Evolutionary conservation across 2,797 vertebrate genomes (phyloP), one percentile per base, ranked within the genome.

Genomic region (Chelmon rostratus): DNA sequence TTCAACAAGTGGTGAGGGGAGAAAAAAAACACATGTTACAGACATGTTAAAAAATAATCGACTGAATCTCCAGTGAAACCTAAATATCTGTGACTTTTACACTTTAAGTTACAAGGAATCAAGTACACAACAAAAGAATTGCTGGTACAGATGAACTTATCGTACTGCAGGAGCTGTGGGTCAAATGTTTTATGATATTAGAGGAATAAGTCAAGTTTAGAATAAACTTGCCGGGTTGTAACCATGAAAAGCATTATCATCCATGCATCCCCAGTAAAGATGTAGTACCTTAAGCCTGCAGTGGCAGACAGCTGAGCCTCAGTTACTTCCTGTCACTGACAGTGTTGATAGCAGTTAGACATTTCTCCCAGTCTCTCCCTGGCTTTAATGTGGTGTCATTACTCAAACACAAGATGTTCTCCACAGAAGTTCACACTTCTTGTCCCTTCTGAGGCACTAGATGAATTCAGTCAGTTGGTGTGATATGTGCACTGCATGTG

Each of bases 381-480:
- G 6, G 13, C 13, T 54, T 38, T 54, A 23, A 37, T 61, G 8
- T 46, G 31, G 40, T 38, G 42, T 61, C 13, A 61, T 44, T 19
- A 31, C 28, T 58, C 59, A 71, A 46, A 44, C 59, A 52, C 44
- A 37, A 40, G 46, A 40, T 49, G 57, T 31, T 42, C 50, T n/a
- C 47, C 54, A 64, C 33, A 57, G 8, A 42, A 61, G 10, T 6
- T 59, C 56, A 49, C n/a, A 8, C 25, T 42, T 28, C 3, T n/a
- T 40, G 1, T 5, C 28, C 25, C 47, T 23, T 23, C 9, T 50
- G 10, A 11, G 47, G n/a, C n/a, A 23, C n/a, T n/a, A 50, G 21
- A 50, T 23, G n/a, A 21, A 50, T 23, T 50, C 5, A 50, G 50
- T 50, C 4, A 10, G 23, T 1, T 49, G 47, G 9, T 50, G 63